Percentiles rank a stretch among this genome's conserved stretches.
phyloP scores from a whole-genome alignment of 2,113 vertebrate genomes.

The Erythrolamprus reginae region DNA sequence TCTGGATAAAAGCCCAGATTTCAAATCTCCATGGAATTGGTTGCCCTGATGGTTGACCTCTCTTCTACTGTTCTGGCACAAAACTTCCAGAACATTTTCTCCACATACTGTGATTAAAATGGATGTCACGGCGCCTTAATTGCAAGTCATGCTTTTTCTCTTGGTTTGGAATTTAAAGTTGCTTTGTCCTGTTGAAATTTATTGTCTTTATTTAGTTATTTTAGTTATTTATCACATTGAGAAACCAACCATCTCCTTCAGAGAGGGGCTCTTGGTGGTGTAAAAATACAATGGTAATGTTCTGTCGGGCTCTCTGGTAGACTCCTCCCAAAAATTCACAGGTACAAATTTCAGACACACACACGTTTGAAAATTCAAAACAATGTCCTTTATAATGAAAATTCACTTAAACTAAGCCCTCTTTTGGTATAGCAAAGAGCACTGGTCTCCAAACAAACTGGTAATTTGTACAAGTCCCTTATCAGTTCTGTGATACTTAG shows the following conservation, averaged over 20 bases:
- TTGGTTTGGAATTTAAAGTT: not conserved
- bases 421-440: no score
- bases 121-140: not conserved
- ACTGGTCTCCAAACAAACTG: no score
- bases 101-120: not conserved
- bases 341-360: no score
- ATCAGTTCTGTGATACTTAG: no score
- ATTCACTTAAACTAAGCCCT: no score
- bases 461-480: no score
- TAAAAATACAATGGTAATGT: not conserved
- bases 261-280: not conserved
- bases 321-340: no score
- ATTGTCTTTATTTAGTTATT: not conserved
- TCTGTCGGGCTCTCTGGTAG: no score
- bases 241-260: not conserved
- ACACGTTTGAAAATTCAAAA: no score
- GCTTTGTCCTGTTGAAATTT: not conserved
- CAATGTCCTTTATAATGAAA: no score
- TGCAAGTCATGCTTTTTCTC: not conserved
- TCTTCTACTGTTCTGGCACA: not conserved
- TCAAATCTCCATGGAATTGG: not conserved
- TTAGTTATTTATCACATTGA: not conserved
- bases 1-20: not conserved
- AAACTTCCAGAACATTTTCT: not conserved
- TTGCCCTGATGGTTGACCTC: not conserved